phyloP scores from a whole-genome alignment of 2,888 invertebrate species.

The Syrphus vitripennis region DNA sequence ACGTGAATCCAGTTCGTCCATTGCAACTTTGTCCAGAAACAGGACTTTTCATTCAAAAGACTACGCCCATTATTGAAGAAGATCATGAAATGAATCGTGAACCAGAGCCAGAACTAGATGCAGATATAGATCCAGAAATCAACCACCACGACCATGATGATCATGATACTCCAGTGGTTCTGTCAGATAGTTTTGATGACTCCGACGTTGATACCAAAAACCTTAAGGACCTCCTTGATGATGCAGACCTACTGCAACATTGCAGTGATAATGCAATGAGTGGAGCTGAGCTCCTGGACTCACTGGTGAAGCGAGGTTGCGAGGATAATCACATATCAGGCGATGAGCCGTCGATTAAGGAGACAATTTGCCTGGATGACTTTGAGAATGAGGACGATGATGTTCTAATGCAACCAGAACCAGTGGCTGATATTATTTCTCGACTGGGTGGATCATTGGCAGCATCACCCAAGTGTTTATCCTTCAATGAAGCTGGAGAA shows the following conservation, averaged over 20 bases:
- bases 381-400: constrained; percentile 82
- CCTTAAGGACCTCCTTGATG: constrained; percentile 79
- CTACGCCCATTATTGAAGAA: constrained; percentile 1
- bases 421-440: constrained; percentile 84
- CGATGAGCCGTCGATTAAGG: constrained; percentile 70
- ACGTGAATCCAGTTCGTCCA: constrained; percentile 41
- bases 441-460: constrained; percentile 84
- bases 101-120: constrained; percentile 9
- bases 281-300: constrained; percentile 83
- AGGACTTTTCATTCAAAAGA: constrained; percentile 77
- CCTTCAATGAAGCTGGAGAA: constrained; percentile 80
- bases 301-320: constrained; percentile 84
- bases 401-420: constrained; percentile 81
- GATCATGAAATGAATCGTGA: constrained; percentile 29
- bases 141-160: constrained; percentile 13
- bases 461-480: constrained; percentile 79
- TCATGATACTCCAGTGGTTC: constrained; percentile 47
- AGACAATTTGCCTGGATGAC: constrained; percentile 78
- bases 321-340: constrained; percentile 83
- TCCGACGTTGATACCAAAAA: constrained; percentile 79
- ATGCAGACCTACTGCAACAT: constrained; percentile 78
- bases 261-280: constrained; percentile 81
- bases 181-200: constrained; percentile 72
- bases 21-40: constrained; percentile 78
- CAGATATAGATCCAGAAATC: background rate